Percentiles rank a stretch among this genome's conserved stretches.
phyloP scores from a whole-genome alignment of 1,140 invertebrate species.

The Centruroides sculpturatus region DNA sequence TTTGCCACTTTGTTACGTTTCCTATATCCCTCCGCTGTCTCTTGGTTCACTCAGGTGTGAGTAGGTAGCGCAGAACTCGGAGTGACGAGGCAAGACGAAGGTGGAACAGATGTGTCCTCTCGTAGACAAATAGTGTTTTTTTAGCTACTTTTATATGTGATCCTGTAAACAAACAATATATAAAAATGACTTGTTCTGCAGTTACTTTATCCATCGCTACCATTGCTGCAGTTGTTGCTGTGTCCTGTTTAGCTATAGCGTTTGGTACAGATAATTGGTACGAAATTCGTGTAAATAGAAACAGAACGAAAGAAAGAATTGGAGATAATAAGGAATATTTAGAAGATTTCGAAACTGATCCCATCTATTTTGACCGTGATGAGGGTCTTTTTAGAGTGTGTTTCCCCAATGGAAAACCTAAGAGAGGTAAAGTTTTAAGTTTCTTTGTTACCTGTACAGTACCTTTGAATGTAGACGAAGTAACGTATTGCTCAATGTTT shows the following conservation, averaged over 20 bases:
- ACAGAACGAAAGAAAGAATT: constrained; percentile 51
- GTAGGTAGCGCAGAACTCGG: no score
- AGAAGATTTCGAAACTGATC: constrained; percentile 18
- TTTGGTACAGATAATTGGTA: constrained; percentile 93
- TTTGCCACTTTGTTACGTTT: no score
- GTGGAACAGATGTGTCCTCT: no score
- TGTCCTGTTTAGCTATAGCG: constrained; percentile 74
- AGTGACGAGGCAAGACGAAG: no score
- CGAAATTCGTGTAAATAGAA: constrained; percentile 74
- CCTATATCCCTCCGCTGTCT: no score
- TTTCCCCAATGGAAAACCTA: constrained; percentile 39
- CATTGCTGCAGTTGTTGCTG: constrained; percentile 80
- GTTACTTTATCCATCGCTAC: constrained; percentile 85
- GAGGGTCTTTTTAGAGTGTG: constrained; percentile 49
- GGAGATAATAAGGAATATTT: background rate
- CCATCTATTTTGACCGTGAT: constrained; percentile 23
- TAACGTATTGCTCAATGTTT: no score
- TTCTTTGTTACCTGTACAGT: background rate
- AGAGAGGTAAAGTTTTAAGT: constrained; percentile 47
- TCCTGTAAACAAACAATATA: no score
- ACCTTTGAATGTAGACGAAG: no score
- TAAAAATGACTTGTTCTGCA: constrained; percentile 81
- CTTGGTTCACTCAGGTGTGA: no score
- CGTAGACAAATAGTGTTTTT: no score
- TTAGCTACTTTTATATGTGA: no score